Base-by-base conservation (phyloP, 2,113 vertebrate genomes). In the Nestor notabilis region DNA sequence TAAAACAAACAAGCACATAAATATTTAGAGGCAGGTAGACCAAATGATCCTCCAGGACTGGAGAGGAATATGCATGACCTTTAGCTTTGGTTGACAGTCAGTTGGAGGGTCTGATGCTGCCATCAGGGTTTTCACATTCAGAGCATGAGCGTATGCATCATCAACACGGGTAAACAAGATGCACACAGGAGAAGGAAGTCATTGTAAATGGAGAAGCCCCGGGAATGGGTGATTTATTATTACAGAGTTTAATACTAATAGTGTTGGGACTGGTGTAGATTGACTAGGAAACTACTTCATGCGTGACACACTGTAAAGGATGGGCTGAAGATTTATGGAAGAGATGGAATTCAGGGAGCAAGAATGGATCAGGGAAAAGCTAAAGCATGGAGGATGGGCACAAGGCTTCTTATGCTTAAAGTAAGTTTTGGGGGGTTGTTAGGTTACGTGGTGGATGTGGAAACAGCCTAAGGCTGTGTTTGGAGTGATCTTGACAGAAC, bases 141-240 rank as follows among this genome's bases (percentile, higher is more conserved):
- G 70, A 87, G 61, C 92, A 72, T 79, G 89, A 95, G 31, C 3
- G 13, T 44, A 66, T 89, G 80, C 94, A 93, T 92, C 87, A 83
- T 93, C 92, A 89, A n/a, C 71, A 13, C 5, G 5, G 87, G 63
- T 61, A 72, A 91, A 76, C 60, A 72, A 80, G 82, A 89, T 66
- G 70, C 74, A 39, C 39, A 35, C 1, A 4, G 70, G 83, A 87
- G 83, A 50, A 53, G 52, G 83, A 78, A 72, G 70, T 44, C 80
- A 84, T 64, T 87, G 63, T 89, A 91, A 87, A 60, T 33, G 83
- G 84, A 89, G 66, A 76, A 58, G 46, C 85, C 82, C 66, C 87
- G 76, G 87, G 87, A 94, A 85, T 2, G 23, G 28, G 52, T 84
- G 83, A 95, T 93, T 75, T 96, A 72, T 96, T 92, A 52, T 82